These are phyloP conservation scores for Arion vulgaris DNA, from an alignment of 1,140 invertebrate genomes.

Conservation along the genomic window DNA sequence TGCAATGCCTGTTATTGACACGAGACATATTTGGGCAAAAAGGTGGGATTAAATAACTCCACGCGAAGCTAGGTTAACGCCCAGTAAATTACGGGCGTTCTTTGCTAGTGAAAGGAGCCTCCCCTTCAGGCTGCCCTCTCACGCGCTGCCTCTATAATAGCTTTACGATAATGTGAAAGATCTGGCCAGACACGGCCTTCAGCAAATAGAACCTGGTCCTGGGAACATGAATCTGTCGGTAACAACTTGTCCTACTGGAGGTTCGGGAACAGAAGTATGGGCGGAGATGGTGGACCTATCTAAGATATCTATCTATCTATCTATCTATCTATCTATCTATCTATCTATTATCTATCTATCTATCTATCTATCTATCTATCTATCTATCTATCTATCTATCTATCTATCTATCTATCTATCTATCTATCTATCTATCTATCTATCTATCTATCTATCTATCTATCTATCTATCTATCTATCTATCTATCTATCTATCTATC, in stretches of 20 bases:
- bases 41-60: background rate
- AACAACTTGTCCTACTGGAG: background rate
- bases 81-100: slow-evolving; percentile 8
- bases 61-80: background rate
- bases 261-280: too few relatives aligned
- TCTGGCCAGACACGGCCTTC: background rate
- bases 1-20: background rate
- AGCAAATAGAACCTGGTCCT: background rate
- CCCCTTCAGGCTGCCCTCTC: background rate
- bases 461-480: too few relatives aligned
- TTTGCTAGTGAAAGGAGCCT: background rate
- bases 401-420: too few relatives aligned
- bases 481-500: too few relatives aligned
- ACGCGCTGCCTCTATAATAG: background rate
- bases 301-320: too few relatives aligned
- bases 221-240: background rate
- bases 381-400: too few relatives aligned
- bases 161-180: background rate
- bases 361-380: too few relatives aligned
- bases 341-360: too few relatives aligned
- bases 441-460: too few relatives aligned
- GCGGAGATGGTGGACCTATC: too few relatives aligned
- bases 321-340: too few relatives aligned
- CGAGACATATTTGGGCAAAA: background rate
- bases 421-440: too few relatives aligned